Percentiles rank a stretch among this genome's conserved stretches.
Conservation (phyloP, 2,113 vertebrate species). For the Neodon shergylaensis region DNA sequence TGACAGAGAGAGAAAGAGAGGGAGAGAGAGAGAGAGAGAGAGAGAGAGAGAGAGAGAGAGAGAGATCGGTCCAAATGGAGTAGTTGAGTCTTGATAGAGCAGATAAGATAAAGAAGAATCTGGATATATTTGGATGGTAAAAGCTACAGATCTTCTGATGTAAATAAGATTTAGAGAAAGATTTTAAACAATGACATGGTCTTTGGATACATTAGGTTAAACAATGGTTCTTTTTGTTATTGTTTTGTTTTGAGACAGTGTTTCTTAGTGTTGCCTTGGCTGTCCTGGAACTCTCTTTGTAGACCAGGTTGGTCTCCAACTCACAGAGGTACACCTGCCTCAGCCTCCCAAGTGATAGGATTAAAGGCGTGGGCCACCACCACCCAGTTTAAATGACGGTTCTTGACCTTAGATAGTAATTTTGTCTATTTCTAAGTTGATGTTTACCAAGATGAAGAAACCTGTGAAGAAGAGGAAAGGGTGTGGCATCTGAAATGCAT, state of each 20-base stretch:
- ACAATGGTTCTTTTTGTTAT: neutral
- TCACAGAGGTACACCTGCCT: neutral
- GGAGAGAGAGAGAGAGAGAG: neutral
- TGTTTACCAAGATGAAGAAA: constrained; percentile 18
- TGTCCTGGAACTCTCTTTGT: neutral
- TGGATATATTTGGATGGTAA: neutral
- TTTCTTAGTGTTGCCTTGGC: neutral
- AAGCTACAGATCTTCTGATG: neutral
- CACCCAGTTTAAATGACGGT: neutral
- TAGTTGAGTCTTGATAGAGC: neutral
- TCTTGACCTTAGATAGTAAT: neutral
- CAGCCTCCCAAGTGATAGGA: neutral
- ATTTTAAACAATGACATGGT: neutral
- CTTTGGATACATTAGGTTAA: neutral
- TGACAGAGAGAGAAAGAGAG: too few relatives aligned
- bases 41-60: neutral
- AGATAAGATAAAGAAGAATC: neutral
- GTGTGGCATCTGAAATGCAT: neutral
- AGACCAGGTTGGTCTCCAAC: neutral
- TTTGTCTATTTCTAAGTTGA: neutral
- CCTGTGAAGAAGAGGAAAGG: neutral
- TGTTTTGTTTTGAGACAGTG: neutral
- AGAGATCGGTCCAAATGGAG: neutral
- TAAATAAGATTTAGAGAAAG: neutral
- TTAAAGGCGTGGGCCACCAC: neutral